These are phyloP conservation scores for Frankliniella fusca DNA, from an alignment of 2,888 invertebrate genomes.

Conservation along the genomic window DNA sequence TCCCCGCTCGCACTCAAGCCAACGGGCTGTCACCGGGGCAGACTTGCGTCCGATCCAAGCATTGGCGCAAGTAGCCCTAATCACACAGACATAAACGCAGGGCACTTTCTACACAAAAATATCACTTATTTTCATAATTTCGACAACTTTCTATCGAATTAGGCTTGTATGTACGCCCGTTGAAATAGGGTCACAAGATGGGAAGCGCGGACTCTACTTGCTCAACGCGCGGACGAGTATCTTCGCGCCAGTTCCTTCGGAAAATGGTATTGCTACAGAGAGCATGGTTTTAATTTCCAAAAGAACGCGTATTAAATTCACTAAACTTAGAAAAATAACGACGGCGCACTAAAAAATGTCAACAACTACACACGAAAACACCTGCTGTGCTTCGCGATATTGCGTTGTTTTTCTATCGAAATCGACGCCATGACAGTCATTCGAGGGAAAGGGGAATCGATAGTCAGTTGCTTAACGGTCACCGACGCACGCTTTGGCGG, in stretches of 20 bases:
- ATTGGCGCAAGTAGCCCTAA: neutral
- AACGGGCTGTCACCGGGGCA: constrained; percentile 17
- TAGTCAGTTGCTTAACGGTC: constrained; percentile 12
- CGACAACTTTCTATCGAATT: neutral
- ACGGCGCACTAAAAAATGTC: constrained; percentile 34
- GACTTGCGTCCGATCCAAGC: neutral
- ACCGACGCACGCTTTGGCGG: neutral
- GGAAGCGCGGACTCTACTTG: constrained; percentile 12
- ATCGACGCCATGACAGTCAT: constrained; percentile 36
- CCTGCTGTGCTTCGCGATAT: constrained; percentile 39
- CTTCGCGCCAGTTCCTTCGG: neutral
- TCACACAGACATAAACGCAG: neutral
- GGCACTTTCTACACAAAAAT: neutral
- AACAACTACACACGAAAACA: constrained; percentile 39
- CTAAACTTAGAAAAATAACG: neutral
- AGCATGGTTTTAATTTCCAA: neutral
- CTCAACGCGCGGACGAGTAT: neutral
- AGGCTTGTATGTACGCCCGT: neutral
- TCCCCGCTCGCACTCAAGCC: constrained; percentile 17
- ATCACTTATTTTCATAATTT: neutral
- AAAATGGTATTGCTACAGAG: neutral
- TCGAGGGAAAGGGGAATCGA: constrained; percentile 31
- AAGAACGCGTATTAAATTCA: neutral
- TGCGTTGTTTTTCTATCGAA: constrained; percentile 38
- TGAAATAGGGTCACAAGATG: constrained; percentile 22